Evolutionary conservation across 2,797 vertebrate species (phyloP), one percentile per base, ranked within the genome.

Genomic region (Knipowitschia caucasica): DNA sequence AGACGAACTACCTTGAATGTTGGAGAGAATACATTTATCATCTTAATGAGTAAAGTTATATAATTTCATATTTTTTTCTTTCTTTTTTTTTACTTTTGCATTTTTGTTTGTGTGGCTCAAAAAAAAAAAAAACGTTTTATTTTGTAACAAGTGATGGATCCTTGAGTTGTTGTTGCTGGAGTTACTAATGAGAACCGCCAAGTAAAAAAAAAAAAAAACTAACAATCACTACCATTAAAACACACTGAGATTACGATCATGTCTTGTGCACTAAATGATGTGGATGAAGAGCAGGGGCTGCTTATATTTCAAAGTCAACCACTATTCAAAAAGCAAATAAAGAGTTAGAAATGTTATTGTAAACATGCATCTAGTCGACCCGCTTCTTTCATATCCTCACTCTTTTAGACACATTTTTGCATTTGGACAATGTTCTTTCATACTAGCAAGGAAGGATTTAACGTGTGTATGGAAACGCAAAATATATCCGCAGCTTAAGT

Each of bases 1-100:
- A 83, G 74, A 80, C 67, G 79, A 87, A 86, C 80, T 83, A 86
- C 85, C 86, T 44, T 88, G 86, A 90, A 89, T 88, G 84, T 89
- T 85, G 79, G 78, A 83, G 69, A 83, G 78, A 77, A 66, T 67
- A 81, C 71, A 64, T 81, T 77, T 78, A 77, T 78, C 77, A 77
- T 82, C 74, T 85, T 75, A 71, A 20, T 21, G 36, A 72, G 69
- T 78, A 73, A 77, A 77, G 36, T 73, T 64, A 67, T 70, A 75
- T 77, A 63, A 68, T 66, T 77, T 78, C 43, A 39, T 51, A 31
- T 59, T 49, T 64, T 50, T 43, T 59, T 62, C 80, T 66, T 60
- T 63, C 45, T 64, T 54, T 46, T 65, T 61, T 82, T 65, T 60
- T 65, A 68, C 58, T 67, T 80, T 77, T 76, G 61, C 77, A 79